Base-by-base conservation (phyloP, 2,113 vertebrate species). In the Elgaria multicarinata region DNA sequence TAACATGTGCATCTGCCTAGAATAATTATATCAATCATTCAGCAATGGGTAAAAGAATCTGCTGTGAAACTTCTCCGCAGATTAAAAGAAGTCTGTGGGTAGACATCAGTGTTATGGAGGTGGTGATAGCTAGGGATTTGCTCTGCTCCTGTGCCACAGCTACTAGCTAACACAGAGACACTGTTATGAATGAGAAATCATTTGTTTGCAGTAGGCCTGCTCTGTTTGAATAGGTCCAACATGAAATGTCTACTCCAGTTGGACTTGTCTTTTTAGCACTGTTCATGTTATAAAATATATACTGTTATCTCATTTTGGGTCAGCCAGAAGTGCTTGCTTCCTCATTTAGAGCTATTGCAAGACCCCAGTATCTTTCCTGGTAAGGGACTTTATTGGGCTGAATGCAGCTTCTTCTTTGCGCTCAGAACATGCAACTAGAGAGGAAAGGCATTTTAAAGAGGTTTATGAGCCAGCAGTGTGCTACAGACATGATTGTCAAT, bases 11-110 rank as follows among this genome's bases (percentile, higher is more conserved):
- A 80, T 87, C 67, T 89, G 46, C 36, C 74, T 58, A 81, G 7
- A 1, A 87, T 95, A 93, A 84, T 91, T 39, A 42, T 62, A 72
- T 92, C 95, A 92, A 92, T 95, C 93, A 95, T 95, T 93, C 90
- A 95, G 85, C 5, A 0, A n/a, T 10, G 72, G 89, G 71, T 72
- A 80, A 71, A 91, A 93, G 82, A 87, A 64, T 87, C 89, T 81
- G 87, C 87, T 90, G 88, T 12, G 44, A 75, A 79, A 6, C 0
- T 83, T 93, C 82, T 90, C 28, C 74, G 80, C n/a, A 33, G 80
- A 67, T 58, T 44, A 0, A 22, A 85, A 90, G 80, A 69, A 86
- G 82, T 10, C 3, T 2, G 9, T 89, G 90, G 79, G 87, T 86
- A 93, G 58, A 88, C 91, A 58, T 94, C 76, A 7, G 72, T 58